Percentiles rank a stretch among this genome's conserved stretches.
Conservation (phyloP, 2,888 invertebrate genomes). For the Amiota communis region DNA sequence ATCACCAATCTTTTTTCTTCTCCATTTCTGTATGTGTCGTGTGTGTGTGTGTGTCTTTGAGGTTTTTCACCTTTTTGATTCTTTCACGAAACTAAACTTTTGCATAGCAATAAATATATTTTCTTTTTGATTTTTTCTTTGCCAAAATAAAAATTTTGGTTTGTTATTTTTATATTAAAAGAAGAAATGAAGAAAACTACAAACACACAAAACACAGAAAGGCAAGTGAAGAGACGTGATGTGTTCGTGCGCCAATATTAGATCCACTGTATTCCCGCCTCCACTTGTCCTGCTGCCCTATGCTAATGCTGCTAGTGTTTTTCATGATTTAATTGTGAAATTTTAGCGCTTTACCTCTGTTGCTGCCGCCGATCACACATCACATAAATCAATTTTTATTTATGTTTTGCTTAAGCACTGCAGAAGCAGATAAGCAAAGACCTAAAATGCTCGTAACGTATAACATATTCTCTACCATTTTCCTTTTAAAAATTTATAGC, state of each 20-base stretch:
- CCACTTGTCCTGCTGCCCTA: background rate
- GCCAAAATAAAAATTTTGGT: conserved; percentile 10
- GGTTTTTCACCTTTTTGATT: conserved; percentile 25
- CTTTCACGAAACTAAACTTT: background rate
- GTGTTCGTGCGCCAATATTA: conserved; percentile 6
- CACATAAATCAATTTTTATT: conserved; percentile 26
- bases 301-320: background rate
- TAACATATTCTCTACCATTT: background rate
- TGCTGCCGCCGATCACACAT: background rate
- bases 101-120: conserved; percentile 17
- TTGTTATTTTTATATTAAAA: conserved; percentile 10
- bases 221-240: background rate
- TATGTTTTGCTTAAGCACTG: conserved; percentile 1
- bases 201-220: conserved; percentile 6
- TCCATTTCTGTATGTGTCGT: background rate
- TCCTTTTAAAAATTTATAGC: background rate
- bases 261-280: too few species aligned
- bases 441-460: background rate
- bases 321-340: conserved; percentile 21
- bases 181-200: background rate
- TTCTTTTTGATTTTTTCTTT: conserved; percentile 17
- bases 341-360: background rate
- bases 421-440: background rate
- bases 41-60: conserved; percentile 19
- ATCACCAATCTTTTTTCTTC: background rate